Conservation (phyloP, 92 coral and sea anemone genomes). For the Epizoanthus scotinus region DNA sequence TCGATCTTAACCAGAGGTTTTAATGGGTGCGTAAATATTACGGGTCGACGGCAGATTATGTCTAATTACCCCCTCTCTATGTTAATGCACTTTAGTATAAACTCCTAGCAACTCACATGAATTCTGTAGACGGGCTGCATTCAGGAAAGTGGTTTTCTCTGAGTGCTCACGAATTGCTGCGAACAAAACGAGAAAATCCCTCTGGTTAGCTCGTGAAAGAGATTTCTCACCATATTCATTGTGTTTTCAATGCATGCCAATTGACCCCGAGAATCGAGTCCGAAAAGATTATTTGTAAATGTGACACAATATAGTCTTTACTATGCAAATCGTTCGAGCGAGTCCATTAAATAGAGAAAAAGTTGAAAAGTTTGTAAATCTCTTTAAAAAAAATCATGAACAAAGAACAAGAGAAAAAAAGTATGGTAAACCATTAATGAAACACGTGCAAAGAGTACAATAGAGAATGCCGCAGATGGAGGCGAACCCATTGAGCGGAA, state of each 20-base stretch:
- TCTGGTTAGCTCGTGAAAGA: conserved; percentile 56
- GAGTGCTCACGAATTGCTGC: conserved; percentile 33
- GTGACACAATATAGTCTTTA: conserved; percentile 73
- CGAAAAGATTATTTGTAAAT: conserved; percentile 72
- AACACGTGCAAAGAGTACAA: conserved; percentile 94
- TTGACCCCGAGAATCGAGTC: conserved; percentile 78
- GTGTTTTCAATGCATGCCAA: conserved; percentile 70
- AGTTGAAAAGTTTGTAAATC: conserved; percentile 97
- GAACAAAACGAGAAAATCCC: conserved; percentile 55
- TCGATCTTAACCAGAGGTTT: conserved; percentile 81
- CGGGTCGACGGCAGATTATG: conserved; percentile 56
- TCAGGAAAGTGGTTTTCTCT: conserved; percentile 14
- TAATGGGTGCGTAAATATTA: conserved; percentile 79
- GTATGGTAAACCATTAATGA: conserved; percentile 87
- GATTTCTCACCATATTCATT: conserved; percentile 59
- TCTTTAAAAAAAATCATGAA: conserved; percentile 85
- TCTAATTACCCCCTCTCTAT: conserved; percentile 70
- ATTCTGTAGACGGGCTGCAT: conserved; percentile 24
- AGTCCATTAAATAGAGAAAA: conserved; percentile 97
- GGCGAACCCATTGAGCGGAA: conserved; percentile 86
- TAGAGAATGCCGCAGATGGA: conserved; percentile 97
- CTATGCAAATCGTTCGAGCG: conserved; percentile 88
- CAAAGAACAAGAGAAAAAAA: conserved; percentile 71
- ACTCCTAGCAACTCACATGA: conserved; percentile 35
- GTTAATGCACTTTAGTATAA: conserved; percentile 60